A percentile compares a stretch with the other conserved stretches of the same genome.
phyloP scores from a whole-genome alignment of 35 echinoderm and acorn worm genomes.

The Apostichopus japonicus region DNA sequence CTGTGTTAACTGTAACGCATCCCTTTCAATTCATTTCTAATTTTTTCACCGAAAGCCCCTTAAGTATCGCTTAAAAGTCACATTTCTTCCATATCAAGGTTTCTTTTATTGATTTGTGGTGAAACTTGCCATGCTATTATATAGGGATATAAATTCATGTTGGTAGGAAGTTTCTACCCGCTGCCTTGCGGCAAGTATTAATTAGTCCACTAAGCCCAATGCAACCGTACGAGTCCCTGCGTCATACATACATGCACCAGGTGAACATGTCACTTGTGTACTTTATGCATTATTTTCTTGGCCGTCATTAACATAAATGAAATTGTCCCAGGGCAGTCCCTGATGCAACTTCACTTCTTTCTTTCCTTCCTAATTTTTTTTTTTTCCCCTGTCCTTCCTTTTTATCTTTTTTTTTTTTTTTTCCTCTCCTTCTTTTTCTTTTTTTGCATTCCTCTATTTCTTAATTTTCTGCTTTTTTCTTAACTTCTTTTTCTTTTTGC shows the following conservation, averaged over 20 bases:
- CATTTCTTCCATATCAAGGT: not conserved
- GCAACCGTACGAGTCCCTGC: not conserved
- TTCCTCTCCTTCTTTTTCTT: conserved; percentile 10
- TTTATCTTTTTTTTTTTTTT: conserved; percentile 28
- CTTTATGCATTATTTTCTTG: conserved; percentile 53
- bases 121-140: not conserved
- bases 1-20: no score
- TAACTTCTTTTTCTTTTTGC: conserved; percentile 60
- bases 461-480: conserved; percentile 63
- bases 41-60: not conserved
- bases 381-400: conserved; percentile 39
- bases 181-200: conserved; percentile 10
- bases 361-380: not conserved
- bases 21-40: no score
- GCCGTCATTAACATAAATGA: conserved; percentile 60
- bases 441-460: conserved; percentile 50
- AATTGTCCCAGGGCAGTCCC: conserved; percentile 57
- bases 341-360: conserved; percentile 1
- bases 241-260: conserved; percentile 8
- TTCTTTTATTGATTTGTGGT: not conserved
- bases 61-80: not conserved
- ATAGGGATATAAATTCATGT: conserved; percentile 1
- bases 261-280: conserved; percentile 40
- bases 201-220: conserved; percentile 7
- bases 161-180: not conserved